A percentile compares a stretch with the other conserved stretches of the same genome.
These are phyloP conservation scores for Lathamus discolor DNA, from an alignment of 2,113 vertebrate genomes.

Conservation along the genomic window DNA sequence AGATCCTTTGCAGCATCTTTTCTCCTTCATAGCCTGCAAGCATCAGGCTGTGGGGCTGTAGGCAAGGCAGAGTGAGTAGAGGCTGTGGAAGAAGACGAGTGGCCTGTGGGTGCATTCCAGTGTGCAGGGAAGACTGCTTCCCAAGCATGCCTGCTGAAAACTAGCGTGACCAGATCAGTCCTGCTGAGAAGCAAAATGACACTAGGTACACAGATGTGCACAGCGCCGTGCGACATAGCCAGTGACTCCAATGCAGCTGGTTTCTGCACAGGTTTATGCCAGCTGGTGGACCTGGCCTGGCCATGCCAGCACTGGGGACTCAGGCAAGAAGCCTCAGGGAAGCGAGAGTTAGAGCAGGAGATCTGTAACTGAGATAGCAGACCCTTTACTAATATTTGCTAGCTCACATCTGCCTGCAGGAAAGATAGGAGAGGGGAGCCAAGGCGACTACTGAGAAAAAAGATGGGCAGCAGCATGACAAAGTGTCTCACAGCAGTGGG, in stretches of 20 bases:
- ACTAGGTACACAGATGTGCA: accelerated
- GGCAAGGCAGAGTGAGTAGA: not conserved
- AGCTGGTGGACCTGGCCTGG: not conserved
- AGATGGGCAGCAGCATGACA: not conserved
- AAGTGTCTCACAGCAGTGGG: not conserved
- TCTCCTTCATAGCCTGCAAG: not conserved
- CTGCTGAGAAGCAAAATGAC: not conserved
- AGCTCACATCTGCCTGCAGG: not conserved
- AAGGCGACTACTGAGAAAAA: not conserved
- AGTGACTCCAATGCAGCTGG: not conserved
- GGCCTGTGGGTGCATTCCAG: not conserved
- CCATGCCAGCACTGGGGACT: accelerated
- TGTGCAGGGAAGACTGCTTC: not conserved
- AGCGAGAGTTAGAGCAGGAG: not conserved
- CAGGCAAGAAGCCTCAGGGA: not conserved
- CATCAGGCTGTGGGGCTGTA: not conserved
- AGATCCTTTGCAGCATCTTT: not conserved
- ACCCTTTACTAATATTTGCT: not conserved
- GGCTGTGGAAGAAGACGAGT: not conserved
- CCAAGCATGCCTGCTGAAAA: not conserved
- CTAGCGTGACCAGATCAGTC: too few species aligned
- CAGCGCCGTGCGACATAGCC: too few species aligned
- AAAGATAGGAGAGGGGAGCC: not conserved
- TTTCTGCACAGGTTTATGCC: not conserved
- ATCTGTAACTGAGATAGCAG: not conserved